Conservation (phyloP, 2,113 vertebrate genomes). For the Takifugu flavidus region DNA sequence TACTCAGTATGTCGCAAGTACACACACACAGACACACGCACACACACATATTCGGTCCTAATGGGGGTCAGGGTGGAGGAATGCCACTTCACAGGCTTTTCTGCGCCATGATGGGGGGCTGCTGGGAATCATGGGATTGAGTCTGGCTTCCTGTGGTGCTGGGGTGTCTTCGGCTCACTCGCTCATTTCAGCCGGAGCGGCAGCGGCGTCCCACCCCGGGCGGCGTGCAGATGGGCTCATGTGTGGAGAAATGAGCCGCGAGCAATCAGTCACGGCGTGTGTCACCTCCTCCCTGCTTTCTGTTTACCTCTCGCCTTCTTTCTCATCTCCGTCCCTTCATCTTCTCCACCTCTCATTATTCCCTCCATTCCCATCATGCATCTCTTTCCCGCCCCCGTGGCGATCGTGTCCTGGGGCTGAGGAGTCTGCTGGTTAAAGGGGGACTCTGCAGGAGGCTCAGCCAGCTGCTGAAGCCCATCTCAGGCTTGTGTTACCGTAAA, state of each 20-base stretch:
- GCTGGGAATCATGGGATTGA: constrained; percentile 74
- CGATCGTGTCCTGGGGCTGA: constrained; percentile 69
- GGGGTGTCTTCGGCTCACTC: constrained; percentile 70
- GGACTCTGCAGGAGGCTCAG: constrained; percentile 71
- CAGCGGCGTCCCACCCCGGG: constrained; percentile 76
- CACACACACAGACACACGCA: too few relatives aligned
- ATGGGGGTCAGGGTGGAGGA: constrained; percentile 24
- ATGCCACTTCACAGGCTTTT: constrained; percentile 67
- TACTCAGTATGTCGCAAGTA: too few relatives aligned
- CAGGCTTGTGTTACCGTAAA: constrained; percentile 90
- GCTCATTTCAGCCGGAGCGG: constrained; percentile 72
- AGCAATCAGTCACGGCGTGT: constrained; percentile 67
- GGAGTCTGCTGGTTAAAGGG: constrained; percentile 79
- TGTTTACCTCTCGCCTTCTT: constrained; percentile 27
- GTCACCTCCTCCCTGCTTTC: constrained; percentile 8
- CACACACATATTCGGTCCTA: too few relatives aligned
- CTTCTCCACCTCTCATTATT: constrained; percentile 54
- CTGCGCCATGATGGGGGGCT: constrained; percentile 70
- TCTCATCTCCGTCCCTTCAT: constrained; percentile 52
- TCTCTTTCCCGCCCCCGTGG: constrained; percentile 16
- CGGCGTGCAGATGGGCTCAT: constrained; percentile 78
- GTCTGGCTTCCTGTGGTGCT: constrained; percentile 74
- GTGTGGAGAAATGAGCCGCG: constrained; percentile 79
- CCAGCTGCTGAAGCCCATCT: constrained; percentile 83
- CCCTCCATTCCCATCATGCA: constrained; percentile 34